Conservation (phyloP, 2,888 invertebrate species). For the Pseudococcus viburni region DNA sequence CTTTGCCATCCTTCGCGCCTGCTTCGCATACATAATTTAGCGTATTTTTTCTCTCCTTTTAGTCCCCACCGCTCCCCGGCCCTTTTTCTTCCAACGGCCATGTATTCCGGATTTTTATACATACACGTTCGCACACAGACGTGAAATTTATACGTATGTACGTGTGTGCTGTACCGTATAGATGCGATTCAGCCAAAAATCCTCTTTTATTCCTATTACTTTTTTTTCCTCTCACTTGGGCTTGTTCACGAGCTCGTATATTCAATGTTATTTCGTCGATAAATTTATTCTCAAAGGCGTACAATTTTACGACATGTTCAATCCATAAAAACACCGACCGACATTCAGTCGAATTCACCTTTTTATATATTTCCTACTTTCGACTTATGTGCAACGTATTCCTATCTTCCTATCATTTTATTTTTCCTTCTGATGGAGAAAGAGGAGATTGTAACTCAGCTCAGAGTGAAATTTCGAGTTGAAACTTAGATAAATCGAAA, state of each 20-base stretch:
- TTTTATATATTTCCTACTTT: background rate
- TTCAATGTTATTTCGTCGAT: background rate
- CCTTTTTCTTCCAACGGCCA: background rate
- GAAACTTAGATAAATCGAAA: too few relatives aligned
- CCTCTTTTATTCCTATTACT: slow-evolving; percentile 54
- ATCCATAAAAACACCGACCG: background rate
- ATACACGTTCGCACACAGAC: background rate
- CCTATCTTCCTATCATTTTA: too few relatives aligned
- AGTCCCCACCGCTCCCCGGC: background rate
- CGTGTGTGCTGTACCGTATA: background rate
- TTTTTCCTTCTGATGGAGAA: too few relatives aligned
- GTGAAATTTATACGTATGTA: background rate
- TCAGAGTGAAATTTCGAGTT: too few relatives aligned
- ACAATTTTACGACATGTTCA: background rate
- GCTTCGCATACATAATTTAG: slow-evolving; percentile 66
- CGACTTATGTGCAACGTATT: too few relatives aligned
- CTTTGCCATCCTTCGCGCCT: slow-evolving; percentile 66
- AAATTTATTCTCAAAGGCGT: slow-evolving; percentile 1
- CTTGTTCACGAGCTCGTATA: slow-evolving; percentile 19
- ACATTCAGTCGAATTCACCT: background rate
- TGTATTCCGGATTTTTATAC: background rate
- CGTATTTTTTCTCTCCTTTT: slow-evolving; percentile 49
- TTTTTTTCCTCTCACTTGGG: slow-evolving; percentile 15
- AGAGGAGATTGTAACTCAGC: too few relatives aligned
- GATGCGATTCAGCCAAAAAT: slow-evolving; percentile 12